Conservation (phyloP, 2,888 invertebrate genomes). For the Sylvicola cinctus region DNA sequence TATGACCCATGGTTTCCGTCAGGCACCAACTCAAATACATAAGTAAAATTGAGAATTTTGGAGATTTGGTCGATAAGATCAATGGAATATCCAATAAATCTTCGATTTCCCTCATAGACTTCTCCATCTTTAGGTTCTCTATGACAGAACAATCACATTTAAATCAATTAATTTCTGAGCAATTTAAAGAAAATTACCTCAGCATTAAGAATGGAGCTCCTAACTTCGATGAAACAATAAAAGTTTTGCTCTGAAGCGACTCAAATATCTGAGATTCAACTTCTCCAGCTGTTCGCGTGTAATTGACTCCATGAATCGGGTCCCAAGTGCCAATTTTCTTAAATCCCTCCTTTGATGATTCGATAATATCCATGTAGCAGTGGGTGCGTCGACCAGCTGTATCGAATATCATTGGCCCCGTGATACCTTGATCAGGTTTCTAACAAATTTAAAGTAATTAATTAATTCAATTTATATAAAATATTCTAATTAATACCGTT, state of each 20-base stretch:
- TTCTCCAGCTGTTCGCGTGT: conserved; percentile 36
- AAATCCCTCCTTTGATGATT: conserved; percentile 36
- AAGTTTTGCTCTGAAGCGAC: conserved; percentile 35
- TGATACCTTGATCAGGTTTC: conserved; percentile 19
- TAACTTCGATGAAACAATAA: conserved; percentile 47
- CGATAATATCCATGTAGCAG: conserved; percentile 46
- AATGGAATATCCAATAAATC: conserved; percentile 75
- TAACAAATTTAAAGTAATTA: conserved; percentile 7
- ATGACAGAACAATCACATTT: background rate
- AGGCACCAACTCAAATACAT: conserved; percentile 46
- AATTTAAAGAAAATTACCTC: conserved; percentile 19
- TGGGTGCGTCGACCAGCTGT: conserved; percentile 41
- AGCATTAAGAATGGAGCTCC: conserved; percentile 54
- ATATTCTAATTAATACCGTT: no score
- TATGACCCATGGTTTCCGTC: conserved; percentile 51
- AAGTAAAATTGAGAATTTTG: conserved; percentile 42
- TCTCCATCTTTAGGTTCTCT: conserved; percentile 32
- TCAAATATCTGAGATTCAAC: conserved; percentile 30
- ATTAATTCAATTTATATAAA: no score
- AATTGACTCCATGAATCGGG: conserved; percentile 14
- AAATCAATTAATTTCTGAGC: no score
- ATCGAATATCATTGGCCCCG: conserved; percentile 22
- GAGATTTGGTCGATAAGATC: conserved; percentile 75
- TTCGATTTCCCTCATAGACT: conserved; percentile 44
- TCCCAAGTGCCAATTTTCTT: conserved; percentile 28